Evolutionary conservation across 2,888 invertebrate genomes (phyloP), one percentile per base, ranked within the genome.

Genomic region (Diplolepis rosae): DNA sequence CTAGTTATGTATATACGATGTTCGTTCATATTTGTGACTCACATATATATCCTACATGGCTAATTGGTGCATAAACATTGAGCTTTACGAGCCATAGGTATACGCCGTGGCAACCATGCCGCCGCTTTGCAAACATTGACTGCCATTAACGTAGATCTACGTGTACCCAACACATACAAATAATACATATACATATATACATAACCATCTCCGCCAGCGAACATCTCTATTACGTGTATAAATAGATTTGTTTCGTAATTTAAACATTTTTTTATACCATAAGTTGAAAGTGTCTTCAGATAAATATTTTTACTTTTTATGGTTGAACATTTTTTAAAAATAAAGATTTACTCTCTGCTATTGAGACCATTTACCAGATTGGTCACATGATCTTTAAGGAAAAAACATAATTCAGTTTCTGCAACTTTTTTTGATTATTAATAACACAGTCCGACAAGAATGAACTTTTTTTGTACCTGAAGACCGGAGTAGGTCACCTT

Each of bases 41-140:
- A 42, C 35, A 35, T 28, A 39, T 77, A 79, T 80, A 82, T 84
- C 82, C 80, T 81, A 82, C 81, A 80, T 75, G 77, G 82, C 85
- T 86, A 87, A 87, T 86, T 87, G 85, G 84, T 84, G 80, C 84
- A 85, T 85, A 85, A 85, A 85, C 82, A 85, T 82, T 77, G 77
- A 81, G 81, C 79, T 86, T 85, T 85, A 87, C 82, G 83, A 84
- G 83, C 79, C 82, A 79, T 78, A 80, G 76, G 79, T 80, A 80
- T 81, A 82, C 80, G 79, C 77, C 82, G 82, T 81, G 83, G 84
- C 85, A 84, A 85, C 82, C 79, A 79, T 74, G 74, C 80, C 80
- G 82, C 79, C 81, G 75, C 82, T 82, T 73, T 72, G 82, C 83
- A 85, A 86, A 87, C 85, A 85, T 85, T 82, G 84, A 80, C 86